Evolutionary conservation across 2,797 vertebrate genomes (phyloP), one percentile per base, ranked within the genome.

Genomic region (Echeneis naucrates): DNA sequence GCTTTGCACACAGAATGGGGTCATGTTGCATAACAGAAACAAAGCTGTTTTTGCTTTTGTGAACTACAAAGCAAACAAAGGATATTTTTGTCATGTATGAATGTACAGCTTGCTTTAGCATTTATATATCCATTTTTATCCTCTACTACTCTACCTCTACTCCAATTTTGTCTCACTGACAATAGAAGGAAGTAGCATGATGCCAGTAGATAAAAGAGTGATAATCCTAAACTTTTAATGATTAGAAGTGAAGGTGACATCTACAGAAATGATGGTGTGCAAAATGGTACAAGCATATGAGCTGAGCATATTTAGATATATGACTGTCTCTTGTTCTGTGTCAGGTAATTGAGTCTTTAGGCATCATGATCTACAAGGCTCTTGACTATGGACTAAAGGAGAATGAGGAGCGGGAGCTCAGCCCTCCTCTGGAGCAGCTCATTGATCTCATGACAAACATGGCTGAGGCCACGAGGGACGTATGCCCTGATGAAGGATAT

Each of bases 321-420:
- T 30, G 47, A 3, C n/a, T 62, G 16, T 75, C 26, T 58, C 13
- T 1, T 32, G 4, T 67, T 10, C 6, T 77, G 44, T 30, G 68
- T 26, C 69, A 98, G 97, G 94, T 96, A 80, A 97, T 99, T 24
- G 97, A 98, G 89, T 97, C 97, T 42, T 90, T 99, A 78, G 98
- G 97, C 77, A 98, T 99, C 92, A 96, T 98, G 94, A 98, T 99
- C 91, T 99, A 99, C 92, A 99, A 98, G 90, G 98, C 98, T 68
- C 88, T 99, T 94, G 98, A 99, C 94, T 99, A 96, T 40, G 98
- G 98, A 3, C 93, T 99, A 91, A 98, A 98, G 91, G 98, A 99
- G 73, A 98, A 95, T 11, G 98, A 99, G 89, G 98, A 99, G 90
- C 78, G 98, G 57, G 98, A 99, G 78, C 94, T 99, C 67, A 99